A percentile compares a stretch with the other conserved stretches of the same genome.
Evolutionary conservation across 1,140 invertebrate species (phyloP).

Genomic region (Bradysia coprophila): DNA sequence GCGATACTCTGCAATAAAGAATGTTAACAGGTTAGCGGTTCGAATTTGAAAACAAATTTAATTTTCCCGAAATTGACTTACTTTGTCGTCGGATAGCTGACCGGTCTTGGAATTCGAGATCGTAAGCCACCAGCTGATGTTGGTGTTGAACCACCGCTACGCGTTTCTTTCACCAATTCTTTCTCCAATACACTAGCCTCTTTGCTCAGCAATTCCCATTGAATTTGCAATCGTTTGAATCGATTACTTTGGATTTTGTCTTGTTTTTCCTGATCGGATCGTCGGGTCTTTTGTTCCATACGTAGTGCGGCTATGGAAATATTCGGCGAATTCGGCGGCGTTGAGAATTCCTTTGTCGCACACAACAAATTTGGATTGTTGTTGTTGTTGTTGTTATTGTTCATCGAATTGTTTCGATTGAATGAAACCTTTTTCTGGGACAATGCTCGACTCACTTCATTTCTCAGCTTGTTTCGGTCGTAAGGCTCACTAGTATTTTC

Average conservation of each 20-base stretch:
- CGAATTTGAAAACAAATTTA: too few species aligned
- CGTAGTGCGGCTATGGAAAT: slow-evolving; percentile 35
- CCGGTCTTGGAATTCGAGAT: slow-evolving; percentile 50
- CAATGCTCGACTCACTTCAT: slow-evolving; percentile 46
- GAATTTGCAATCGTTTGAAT: slow-evolving; percentile 63
- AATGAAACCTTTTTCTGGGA: slow-evolving; percentile 37
- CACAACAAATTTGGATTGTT: slow-evolving; percentile 20
- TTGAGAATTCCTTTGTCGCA: slow-evolving; percentile 27
- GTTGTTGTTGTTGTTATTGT: slow-evolving; percentile 13
- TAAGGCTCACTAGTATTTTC: slow-evolving; percentile 41
- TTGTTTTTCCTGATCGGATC: slow-evolving; percentile 16
- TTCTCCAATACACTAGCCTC: slow-evolving; percentile 20
- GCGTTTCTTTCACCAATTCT: slow-evolving; percentile 26
- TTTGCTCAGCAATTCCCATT: slow-evolving; percentile 64
- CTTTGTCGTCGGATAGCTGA: slow-evolving; percentile 35
- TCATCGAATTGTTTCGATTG: slow-evolving; percentile 24
- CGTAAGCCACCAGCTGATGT: slow-evolving; percentile 24
- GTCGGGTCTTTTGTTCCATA: slow-evolving; percentile 9
- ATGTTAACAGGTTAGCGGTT: too few species aligned
- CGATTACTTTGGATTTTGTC: slow-evolving; percentile 22
- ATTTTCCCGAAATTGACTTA: too few species aligned
- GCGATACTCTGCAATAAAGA: too few species aligned
- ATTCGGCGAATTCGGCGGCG: slow-evolving; percentile 53
- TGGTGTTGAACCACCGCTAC: slow-evolving; percentile 23
- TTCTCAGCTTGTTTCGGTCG: slow-evolving; percentile 43